Evolutionary conservation across 2,888 invertebrate species (phyloP).

Genomic region (Drosophila seclusa): DNA sequence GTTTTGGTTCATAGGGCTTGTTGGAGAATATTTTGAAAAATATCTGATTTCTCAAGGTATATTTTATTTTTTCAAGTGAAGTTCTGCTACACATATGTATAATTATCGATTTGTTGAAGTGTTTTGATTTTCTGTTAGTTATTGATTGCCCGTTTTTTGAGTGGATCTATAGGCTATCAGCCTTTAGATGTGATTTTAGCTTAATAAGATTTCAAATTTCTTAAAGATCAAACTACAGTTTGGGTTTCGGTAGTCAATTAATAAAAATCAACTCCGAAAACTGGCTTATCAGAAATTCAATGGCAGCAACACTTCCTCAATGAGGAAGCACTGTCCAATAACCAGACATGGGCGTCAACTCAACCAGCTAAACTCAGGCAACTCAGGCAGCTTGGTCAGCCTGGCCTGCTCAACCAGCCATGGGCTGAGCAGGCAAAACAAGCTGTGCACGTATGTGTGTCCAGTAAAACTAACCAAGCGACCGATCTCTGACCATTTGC

Average conservation of each 20-base stretch:
- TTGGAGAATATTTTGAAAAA: background rate
- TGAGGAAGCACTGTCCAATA: constrained; percentile 34
- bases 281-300: constrained; percentile 47
- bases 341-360: constrained; percentile 39
- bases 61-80: background rate
- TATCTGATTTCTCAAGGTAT: background rate
- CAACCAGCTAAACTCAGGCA: constrained; percentile 20
- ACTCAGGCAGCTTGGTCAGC: constrained; percentile 4
- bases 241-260: constrained; percentile 3
- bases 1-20: background rate
- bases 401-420: constrained; percentile 9
- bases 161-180: too few relatives aligned
- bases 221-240: constrained; percentile 25
- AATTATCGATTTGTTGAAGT: background rate
- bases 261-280: constrained; percentile 15
- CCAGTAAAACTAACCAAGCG: constrained; percentile 33
- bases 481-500: constrained; percentile 56
- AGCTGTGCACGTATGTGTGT: constrained; percentile 5
- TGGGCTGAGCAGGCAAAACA: constrained; percentile 20
- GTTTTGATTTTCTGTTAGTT: background rate
- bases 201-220: background rate
- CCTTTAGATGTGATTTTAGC: too few relatives aligned
- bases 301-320: constrained; percentile 59
- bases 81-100: background rate
- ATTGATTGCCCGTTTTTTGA: background rate